Conservation (phyloP, 2,888 invertebrate genomes). For the Nezara viridula region DNA sequence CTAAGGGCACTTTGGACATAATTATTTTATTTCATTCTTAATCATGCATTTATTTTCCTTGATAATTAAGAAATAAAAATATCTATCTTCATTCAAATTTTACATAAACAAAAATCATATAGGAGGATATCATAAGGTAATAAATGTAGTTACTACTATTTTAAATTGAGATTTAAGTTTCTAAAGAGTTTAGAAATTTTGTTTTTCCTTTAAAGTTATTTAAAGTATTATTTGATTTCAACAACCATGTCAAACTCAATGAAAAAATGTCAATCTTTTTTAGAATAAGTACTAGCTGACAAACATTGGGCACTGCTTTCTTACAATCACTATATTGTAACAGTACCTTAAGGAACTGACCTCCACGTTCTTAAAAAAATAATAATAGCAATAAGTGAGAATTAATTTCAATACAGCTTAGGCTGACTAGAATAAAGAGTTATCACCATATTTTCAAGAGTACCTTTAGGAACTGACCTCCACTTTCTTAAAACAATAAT, state of each 20-base stretch:
- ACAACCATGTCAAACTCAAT: no score
- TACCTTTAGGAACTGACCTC: slow-evolving; percentile 1
- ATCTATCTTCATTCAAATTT: no score
- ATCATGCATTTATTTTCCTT: neutral
- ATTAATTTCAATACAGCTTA: no score
- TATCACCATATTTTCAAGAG: neutral
- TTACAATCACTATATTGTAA: neutral
- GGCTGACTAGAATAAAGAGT: no score
- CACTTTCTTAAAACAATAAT: neutral
- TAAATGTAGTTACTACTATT: neutral
- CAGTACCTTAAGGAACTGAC: no score
- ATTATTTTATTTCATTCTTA: neutral
- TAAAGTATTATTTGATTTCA: neutral
- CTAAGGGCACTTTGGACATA: slow-evolving; percentile 1
- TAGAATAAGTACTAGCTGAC: no score
- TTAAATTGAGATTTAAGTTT: neutral
- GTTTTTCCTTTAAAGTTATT: neutral
- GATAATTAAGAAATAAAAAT: neutral
- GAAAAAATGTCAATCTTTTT: neutral
- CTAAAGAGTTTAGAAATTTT: neutral
- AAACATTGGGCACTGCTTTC: neutral
- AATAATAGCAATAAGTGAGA: no score
- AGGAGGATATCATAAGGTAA: neutral
- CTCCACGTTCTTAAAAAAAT: no score
- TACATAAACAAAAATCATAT: neutral